Base-by-base conservation (phyloP, 2,113 vertebrate species). In the Dasyornis broadbenti region DNA sequence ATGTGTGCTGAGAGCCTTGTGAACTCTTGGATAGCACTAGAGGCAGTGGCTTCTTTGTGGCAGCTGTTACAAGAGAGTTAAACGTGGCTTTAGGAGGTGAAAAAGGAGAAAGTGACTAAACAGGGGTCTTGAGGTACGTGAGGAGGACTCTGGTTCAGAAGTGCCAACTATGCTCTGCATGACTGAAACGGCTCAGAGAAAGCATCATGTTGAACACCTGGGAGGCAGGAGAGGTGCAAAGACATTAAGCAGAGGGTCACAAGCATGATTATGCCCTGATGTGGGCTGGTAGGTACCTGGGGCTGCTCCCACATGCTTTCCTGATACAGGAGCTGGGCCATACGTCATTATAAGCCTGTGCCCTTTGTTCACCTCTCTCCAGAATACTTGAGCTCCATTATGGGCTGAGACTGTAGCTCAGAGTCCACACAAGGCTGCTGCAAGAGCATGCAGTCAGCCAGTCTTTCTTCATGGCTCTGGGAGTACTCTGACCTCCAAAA, bases 91-190 rank as follows among this genome's bases (percentile, higher is more conserved):
- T 80, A 49, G 28, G 49, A 73, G 26, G 2, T 37, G 27, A 56
- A 77, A 77, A 61, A 53, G 33, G 50, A 86, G 30, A 45, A 61
- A 77, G 31, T 26, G 65, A 16, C 24, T 33, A 6, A 77, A 57
- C 7, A 28, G 30, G 31, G 35, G 9, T 66, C 65, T 63, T 50
- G 52, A 82, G 9, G 26, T 75, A 28, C 15, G 20, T 82, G 37
- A 50, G 16, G 2, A 64, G 7, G 23, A 27, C 27, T 69, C 20
- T 8, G 8, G 8, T 92, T 81, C 69, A 57, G n/a, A 27, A n/a
- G 5, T 39, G 39, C 33, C 2, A 2, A 0, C 35, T 52, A 0
- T 40, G 59, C 13, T 64, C 18, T 63, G 4, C 15, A 11, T 50
- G 23, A 30, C 15, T 50, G 39, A 78, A 75, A 37, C 31, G 78